Evolutionary conservation across 1,140 invertebrate species (phyloP), one percentile per base, ranked within the genome.

Genomic region (Drosophila sechellia): DNA sequence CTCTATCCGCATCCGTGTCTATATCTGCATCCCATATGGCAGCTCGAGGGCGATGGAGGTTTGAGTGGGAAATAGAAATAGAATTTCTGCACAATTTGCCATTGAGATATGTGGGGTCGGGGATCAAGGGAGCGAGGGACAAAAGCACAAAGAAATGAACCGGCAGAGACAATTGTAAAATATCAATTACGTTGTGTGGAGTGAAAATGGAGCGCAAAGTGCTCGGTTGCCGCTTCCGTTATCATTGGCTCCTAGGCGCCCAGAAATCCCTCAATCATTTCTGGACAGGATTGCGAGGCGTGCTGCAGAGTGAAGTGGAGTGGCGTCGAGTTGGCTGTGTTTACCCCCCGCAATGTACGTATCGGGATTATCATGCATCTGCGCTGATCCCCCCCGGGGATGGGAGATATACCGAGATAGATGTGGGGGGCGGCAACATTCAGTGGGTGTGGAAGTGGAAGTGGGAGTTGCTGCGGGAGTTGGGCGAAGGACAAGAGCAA

Each of bases 241-340:
- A 74, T 74, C 70, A 74, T 72, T 74, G 69, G 66, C 70, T 74
- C 35, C 57, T 52, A 35, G 68, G 70, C 57, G 59, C 27, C 49
- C 56, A 58, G 79, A 81, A 87, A 87, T 87, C 75, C 83, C 86
- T 86, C 81, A 86, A 86, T 86, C 81, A 86, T 86, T 86, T 69
- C 81, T 86, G 72, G 83, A 70, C 79, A 66, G 72, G 54, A 73
- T 69, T 63, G 50, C 42, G 56, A 54, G 37, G 43, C 20, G 52
- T 50, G 25, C 20, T 22, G 20, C 20, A 22, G 42, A 55, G 49
- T 54, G 69, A 63, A 64, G 35, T 57, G 34, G 34, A 25, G 52
- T 50, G 25, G 40, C 17, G 31, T 35, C 6, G 12, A 20, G 57
- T 22, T 40, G 72, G 15, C 20, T 17, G 40, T 66, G 61, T 59